Percentiles rank a stretch among this genome's conserved stretches.
Evolutionary conservation across 1,140 invertebrate genomes (phyloP).

Genomic region (Saxidomus purpurata): DNA sequence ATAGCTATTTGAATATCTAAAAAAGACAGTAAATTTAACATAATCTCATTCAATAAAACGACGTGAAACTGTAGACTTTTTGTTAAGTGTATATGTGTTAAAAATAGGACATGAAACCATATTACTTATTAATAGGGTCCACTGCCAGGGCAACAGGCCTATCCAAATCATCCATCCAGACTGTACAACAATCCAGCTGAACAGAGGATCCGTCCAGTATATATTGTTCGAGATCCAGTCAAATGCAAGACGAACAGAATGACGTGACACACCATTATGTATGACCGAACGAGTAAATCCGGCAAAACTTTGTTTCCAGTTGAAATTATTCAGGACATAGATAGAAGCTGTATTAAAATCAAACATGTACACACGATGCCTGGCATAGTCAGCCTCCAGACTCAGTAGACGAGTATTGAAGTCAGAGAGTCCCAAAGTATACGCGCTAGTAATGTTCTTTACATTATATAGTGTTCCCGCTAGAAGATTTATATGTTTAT

Average conservation of each 20-base stretch:
- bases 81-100: too few relatives aligned
- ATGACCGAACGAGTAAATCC: background rate
- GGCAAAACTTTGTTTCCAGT: background rate
- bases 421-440: background rate
- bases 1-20: too few relatives aligned
- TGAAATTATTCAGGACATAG: background rate
- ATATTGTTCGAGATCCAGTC: too few relatives aligned
- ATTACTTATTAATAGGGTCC: constrained; percentile 30
- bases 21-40: too few relatives aligned
- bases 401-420: background rate
- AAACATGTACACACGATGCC: background rate
- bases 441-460: background rate
- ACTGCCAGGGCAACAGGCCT: constrained; percentile 9
- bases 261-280: constrained; percentile 15
- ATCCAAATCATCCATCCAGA: background rate
- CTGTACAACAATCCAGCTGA: too few relatives aligned
- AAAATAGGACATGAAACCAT: too few relatives aligned
- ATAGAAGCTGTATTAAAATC: constrained; percentile 27
- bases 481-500: background rate
- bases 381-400: background rate
- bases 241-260: background rate
- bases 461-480: background rate
- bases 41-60: too few relatives aligned
- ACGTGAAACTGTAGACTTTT: too few relatives aligned
- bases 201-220: too few relatives aligned